phyloP scores from a whole-genome alignment of 2,797 vertebrate species.

The Oreonectes daqikongensis region DNA sequence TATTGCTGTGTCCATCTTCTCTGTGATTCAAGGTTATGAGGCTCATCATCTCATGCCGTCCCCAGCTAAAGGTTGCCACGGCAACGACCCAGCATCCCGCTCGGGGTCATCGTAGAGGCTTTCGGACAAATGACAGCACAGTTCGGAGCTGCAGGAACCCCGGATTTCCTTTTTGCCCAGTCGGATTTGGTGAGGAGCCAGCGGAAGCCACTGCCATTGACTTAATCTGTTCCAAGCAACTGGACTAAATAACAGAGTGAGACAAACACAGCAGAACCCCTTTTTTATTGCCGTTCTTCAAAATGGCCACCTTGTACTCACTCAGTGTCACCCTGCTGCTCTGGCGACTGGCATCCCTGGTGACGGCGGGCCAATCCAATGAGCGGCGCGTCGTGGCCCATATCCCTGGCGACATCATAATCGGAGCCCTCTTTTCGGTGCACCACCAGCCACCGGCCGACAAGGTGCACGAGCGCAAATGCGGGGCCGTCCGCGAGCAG shows the following conservation, averaged over 20 bases:
- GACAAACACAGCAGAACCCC: neutral
- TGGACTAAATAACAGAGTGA: neutral
- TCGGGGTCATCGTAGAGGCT: slow-evolving; percentile 30
- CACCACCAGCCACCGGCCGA: slow-evolving; percentile 89
- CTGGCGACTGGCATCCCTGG: slow-evolving; percentile 61
- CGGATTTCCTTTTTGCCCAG: slow-evolving; percentile 4
- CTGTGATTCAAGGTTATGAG: slow-evolving; percentile 52
- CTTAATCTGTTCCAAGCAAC: neutral
- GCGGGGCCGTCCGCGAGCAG: slow-evolving; percentile 86
- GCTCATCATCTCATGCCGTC: slow-evolving; percentile 27
- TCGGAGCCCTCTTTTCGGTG: slow-evolving; percentile 88
- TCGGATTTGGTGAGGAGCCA: neutral
- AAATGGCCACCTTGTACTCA: slow-evolving; percentile 5
- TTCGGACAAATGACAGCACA: slow-evolving; percentile 30
- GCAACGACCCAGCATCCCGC: slow-evolving; percentile 39
- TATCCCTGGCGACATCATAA: slow-evolving; percentile 86
- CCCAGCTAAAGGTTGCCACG: slow-evolving; percentile 44
- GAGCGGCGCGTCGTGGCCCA: slow-evolving; percentile 87
- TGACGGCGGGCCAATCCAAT: slow-evolving; percentile 79
- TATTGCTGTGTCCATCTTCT: slow-evolving; percentile 24
- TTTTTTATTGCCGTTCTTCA: neutral
- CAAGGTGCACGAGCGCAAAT: slow-evolving; percentile 89
- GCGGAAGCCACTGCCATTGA: neutral
- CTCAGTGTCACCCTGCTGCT: slow-evolving; percentile 23
- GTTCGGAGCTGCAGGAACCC: slow-evolving; percentile 20